Conservation (phyloP, 1,140 invertebrate species). For the Drosophila paulistorum region DNA sequence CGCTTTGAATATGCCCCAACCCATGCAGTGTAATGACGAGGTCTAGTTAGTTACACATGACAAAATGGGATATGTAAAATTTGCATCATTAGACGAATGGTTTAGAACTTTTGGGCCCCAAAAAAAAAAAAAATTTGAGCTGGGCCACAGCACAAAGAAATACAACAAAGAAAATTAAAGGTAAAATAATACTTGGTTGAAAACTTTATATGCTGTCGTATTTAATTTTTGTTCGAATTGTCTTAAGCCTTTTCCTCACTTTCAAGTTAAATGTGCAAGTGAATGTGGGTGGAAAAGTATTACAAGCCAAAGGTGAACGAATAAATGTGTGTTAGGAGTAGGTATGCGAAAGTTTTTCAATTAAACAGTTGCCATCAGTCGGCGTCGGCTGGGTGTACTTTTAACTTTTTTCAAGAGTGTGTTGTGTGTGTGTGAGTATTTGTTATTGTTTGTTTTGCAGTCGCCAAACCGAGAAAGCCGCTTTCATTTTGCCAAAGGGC, state of each 20-base stretch:
- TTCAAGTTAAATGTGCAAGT: not conserved
- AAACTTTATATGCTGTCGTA: constrained; percentile 47
- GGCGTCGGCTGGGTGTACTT: constrained; percentile 36
- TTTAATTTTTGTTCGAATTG: constrained; percentile 58
- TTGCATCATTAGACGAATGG: constrained; percentile 64
- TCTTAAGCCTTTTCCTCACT: constrained; percentile 38
- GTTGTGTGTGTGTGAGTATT: not conserved
- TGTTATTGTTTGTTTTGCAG: constrained; percentile 24
- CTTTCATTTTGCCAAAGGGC: constrained; percentile 48
- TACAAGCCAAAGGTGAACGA: constrained; percentile 20
- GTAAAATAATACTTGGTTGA: not conserved
- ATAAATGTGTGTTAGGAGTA: constrained; percentile 37
- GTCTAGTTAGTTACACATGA: constrained; percentile 6
- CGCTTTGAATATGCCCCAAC: not conserved
- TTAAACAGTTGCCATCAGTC: constrained; percentile 69
- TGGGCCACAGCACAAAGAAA: too few species aligned
- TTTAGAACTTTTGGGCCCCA: not conserved
- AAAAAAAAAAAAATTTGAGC: too few species aligned
- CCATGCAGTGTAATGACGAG: not conserved
- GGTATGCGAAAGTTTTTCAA: constrained; percentile 75
- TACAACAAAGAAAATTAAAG: too few species aligned
- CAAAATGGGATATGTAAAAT: constrained; percentile 12
- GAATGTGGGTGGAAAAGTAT: constrained; percentile 10
- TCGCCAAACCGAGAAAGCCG: constrained; percentile 28
- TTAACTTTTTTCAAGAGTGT: constrained; percentile 51